Conservation (phyloP, 2,797 vertebrate species). For the Chelidonichthys spinosus region DNA sequence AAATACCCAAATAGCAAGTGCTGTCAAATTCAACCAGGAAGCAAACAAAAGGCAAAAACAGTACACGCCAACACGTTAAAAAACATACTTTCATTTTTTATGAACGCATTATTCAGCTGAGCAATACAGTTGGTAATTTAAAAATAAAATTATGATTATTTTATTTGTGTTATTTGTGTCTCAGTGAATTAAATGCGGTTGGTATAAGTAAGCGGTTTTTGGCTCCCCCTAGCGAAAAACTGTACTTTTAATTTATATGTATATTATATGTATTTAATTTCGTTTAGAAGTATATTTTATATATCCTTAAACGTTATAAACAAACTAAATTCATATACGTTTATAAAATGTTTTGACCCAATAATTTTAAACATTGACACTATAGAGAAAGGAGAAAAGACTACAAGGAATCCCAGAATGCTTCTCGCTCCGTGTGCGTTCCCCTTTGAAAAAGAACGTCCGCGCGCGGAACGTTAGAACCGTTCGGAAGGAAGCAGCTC, state of each 20-base stretch:
- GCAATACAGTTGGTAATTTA: neutral
- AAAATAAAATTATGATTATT: neutral
- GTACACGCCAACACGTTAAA: neutral
- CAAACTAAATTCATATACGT: neutral
- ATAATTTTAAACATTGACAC: neutral
- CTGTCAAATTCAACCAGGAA: constrained; percentile 27
- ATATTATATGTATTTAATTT: neutral
- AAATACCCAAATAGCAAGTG: neutral
- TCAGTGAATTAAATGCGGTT: neutral
- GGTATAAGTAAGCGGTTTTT: neutral
- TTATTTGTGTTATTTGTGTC: neutral
- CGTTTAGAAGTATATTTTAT: neutral
- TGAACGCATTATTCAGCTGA: neutral
- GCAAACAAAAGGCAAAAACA: neutral
- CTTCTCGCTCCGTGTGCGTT: neutral
- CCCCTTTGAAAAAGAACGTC: constrained; percentile 9
- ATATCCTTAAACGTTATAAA: neutral
- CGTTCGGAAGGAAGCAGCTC: neutral
- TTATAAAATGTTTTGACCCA: neutral
- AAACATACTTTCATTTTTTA: neutral
- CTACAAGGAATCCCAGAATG: constrained; percentile 67
- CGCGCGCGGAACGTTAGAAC: neutral
- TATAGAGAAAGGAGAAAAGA: constrained; percentile 1
- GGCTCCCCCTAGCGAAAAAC: neutral
- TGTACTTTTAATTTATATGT: neutral